Base-by-base conservation (phyloP, 37 sponge, comb jelly and placozoan genomes). In the Axinella damicornis region DNA sequence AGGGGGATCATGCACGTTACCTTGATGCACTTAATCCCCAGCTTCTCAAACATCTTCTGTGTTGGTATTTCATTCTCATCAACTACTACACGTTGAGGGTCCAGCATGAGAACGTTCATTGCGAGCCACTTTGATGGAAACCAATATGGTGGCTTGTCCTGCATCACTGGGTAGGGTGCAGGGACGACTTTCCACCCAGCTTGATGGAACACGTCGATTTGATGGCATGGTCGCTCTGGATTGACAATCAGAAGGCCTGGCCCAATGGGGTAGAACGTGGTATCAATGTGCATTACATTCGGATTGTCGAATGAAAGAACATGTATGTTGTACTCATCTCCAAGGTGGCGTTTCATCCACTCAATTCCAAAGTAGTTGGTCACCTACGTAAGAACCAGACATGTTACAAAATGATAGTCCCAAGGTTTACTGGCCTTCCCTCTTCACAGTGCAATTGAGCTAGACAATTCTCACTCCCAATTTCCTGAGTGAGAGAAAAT, bases 81-180 rank as follows among this genome's bases (percentile, higher is more conserved):
- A n/a, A 94, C 89, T 11, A 94, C 71, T 1, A 83, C 94, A 13
- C 94, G 39, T 31, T 83, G 71, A 30, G 81, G 79, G 60, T 90
- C 91, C 74, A 94, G 65, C 94, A 94, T 89, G 37, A 94, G 80
- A 11, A 90, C 83, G 56, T 94, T 94, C 80, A 94, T 89, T 15
- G 75, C 36, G 12, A 94, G 82, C 88, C 90, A 94, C 27, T 89
- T 86, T 20, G 90, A 83, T 12, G 88, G 78, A 58, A 94, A 72
- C 91, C 89, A 93, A 19, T 84, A 53, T 1, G 93, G 89, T 35
- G 73, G 86, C n/a, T 24, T 21, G 31, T 65, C 92, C 2, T 89
- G 54, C 2, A 78, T 40, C 2, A 73, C 68, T 4, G 89, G 83
- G 40, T 0, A 32, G 1, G 93, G 89, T 21, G 89, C 83, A 4